Conservation (phyloP, 2,113 vertebrate genomes). For the Mesembrinibis cayennensis region DNA sequence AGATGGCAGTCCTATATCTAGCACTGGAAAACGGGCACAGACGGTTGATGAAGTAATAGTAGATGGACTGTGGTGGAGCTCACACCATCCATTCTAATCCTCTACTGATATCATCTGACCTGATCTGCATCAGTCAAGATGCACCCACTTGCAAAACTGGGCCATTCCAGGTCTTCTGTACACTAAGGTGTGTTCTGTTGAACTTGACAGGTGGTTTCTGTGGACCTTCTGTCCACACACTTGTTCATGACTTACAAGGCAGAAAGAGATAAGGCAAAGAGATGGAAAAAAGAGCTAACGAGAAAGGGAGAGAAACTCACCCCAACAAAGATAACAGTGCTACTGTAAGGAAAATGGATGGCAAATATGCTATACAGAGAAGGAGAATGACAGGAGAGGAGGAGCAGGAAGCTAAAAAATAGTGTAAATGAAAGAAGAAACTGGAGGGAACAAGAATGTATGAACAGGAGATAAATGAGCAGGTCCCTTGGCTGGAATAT, state of each 20-base stretch:
- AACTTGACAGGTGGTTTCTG: not conserved
- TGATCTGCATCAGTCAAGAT: not conserved
- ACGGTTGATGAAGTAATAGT: not conserved
- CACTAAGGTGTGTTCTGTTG: not conserved
- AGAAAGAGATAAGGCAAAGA: not conserved
- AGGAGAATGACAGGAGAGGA: not conserved
- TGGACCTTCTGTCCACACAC: not conserved
- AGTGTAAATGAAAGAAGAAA: not conserved
- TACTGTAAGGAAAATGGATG: not conserved
- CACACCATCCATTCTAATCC: not conserved
- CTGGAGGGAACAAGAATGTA: not conserved
- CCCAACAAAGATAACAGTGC: not conserved
- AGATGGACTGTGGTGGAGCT: not conserved
- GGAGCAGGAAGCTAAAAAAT: not conserved
- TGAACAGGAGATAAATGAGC: conserved; percentile 4
- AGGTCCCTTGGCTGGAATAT: not conserved
- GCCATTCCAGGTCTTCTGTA: not conserved
- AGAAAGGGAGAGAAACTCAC: not conserved
- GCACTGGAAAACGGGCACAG: not conserved
- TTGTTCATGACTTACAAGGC: not conserved
- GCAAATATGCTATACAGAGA: not conserved
- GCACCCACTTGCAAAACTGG: not conserved
- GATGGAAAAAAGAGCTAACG: not conserved
- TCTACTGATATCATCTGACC: not conserved
- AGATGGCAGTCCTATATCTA: not conserved